phyloP scores from a whole-genome alignment of 2,888 invertebrate genomes.

The Clanis bilineata region DNA sequence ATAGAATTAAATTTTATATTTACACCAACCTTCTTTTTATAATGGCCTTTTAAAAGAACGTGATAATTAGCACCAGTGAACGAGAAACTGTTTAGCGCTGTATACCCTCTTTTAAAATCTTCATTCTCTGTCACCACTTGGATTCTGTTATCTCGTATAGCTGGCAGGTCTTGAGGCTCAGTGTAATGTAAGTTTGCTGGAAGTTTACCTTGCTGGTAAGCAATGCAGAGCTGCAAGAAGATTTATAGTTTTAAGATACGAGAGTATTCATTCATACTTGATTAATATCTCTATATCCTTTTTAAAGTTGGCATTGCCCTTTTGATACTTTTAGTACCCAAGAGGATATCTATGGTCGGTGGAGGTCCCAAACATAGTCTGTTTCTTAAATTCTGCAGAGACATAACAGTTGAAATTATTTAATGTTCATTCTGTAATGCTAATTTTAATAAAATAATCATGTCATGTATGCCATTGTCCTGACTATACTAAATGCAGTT shows the following conservation, averaged over 20 bases:
- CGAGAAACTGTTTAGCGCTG: conserved; percentile 53
- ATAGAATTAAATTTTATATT: not conserved
- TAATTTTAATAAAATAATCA: not conserved
- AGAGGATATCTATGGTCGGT: too few relatives aligned
- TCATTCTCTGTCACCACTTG: conserved; percentile 39
- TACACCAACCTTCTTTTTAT: conserved; percentile 48
- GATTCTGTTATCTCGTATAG: conserved; percentile 37
- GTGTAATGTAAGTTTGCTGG: conserved; percentile 49
- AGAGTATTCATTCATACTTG: not conserved
- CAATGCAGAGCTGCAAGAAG: conserved; percentile 41
- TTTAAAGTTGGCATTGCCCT: too few relatives aligned
- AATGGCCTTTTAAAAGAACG: conserved; percentile 52
- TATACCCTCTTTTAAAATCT: conserved; percentile 38
- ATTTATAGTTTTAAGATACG: not conserved
- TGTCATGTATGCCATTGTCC: too few relatives aligned
- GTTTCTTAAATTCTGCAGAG: too few relatives aligned
- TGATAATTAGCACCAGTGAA: conserved; percentile 51
- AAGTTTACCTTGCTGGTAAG: conserved; percentile 43
- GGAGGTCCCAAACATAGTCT: too few relatives aligned
- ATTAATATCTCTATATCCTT: too few relatives aligned
- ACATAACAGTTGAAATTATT: too few relatives aligned
- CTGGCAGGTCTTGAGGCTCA: conserved; percentile 35
- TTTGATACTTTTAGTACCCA: too few relatives aligned
- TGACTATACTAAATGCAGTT: too few relatives aligned
- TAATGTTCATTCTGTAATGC: not conserved